These are phyloP conservation scores for Passer montanus DNA, from an alignment of 2,113 vertebrate genomes.

Conservation along the genomic window DNA sequence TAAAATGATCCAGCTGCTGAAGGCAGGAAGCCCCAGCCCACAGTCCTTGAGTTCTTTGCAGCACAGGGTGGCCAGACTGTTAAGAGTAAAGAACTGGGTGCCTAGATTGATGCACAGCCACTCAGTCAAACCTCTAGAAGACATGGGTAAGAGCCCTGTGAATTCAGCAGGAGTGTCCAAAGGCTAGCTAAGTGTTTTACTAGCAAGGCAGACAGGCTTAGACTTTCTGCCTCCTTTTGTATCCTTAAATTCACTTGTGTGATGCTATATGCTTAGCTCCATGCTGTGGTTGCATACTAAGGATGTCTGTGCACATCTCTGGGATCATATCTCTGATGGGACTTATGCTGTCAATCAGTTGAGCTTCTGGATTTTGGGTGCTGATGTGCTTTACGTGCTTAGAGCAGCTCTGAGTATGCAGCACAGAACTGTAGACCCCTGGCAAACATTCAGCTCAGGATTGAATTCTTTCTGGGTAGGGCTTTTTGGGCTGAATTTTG, in stretches of 20 bases:
- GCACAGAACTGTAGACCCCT: background rate
- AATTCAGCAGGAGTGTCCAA: background rate
- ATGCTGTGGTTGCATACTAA: background rate
- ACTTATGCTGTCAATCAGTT: background rate
- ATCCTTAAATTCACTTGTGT: background rate
- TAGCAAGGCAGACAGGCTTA: background rate
- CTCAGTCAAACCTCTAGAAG: background rate
- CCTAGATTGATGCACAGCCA: background rate
- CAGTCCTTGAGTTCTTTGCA: background rate
- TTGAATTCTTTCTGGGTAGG: background rate
- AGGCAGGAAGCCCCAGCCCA: background rate
- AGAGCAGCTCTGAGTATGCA: background rate
- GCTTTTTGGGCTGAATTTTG: background rate
- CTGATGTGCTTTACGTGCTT: background rate
- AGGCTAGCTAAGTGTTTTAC: background rate
- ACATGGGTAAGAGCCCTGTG: background rate
- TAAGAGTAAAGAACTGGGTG: background rate
- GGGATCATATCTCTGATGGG: background rate
- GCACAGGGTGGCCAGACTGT: background rate
- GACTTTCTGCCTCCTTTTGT: background rate
- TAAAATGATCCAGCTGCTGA: background rate
- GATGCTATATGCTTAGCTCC: background rate
- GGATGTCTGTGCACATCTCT: background rate
- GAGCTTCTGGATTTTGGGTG: background rate
- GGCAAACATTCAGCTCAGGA: background rate